Evolutionary conservation across 2,888 invertebrate genomes (phyloP).

Genomic region (Odontocolon sp.): DNA sequence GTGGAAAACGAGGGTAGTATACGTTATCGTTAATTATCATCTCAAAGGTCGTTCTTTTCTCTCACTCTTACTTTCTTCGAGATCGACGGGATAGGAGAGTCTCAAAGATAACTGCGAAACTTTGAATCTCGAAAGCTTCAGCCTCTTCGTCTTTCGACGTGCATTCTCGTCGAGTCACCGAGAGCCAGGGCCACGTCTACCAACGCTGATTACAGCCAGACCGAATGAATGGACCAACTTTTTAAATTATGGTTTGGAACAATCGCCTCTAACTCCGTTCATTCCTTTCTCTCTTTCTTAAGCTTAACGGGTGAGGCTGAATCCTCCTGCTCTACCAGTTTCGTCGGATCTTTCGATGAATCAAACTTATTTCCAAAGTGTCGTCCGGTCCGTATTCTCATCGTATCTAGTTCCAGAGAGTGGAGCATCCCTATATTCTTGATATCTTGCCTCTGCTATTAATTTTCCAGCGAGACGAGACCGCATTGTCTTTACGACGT

Average conservation of each 20-base stretch:
- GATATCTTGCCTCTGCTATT: no score
- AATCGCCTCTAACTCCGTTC: slow-evolving; percentile 65
- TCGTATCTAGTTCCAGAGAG: slow-evolving; percentile 5
- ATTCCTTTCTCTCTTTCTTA: slow-evolving; percentile 18
- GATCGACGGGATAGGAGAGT: slow-evolving; percentile 42
- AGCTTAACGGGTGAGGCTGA: neutral
- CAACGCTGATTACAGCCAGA: slow-evolving; percentile 70
- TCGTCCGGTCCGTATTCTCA: slow-evolving; percentile 35
- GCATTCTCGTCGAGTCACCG: slow-evolving; percentile 45
- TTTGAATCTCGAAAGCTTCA: slow-evolving; percentile 30
- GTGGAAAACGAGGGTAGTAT: neutral
- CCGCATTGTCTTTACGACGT: no score
- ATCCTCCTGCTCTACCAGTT: neutral
- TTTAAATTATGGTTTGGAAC: slow-evolving; percentile 76
- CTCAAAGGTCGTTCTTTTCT: slow-evolving; percentile 16
- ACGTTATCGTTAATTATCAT: slow-evolving; percentile 38
- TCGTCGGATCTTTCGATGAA: slow-evolving; percentile 46
- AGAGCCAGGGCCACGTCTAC: slow-evolving; percentile 42
- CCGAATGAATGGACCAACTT: slow-evolving; percentile 74
- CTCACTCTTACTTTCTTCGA: slow-evolving; percentile 11
- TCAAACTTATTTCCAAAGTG: slow-evolving; percentile 71
- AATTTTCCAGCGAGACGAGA: no score
- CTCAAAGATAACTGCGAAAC: slow-evolving; percentile 53
- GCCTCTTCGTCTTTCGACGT: neutral
- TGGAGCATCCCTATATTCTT: neutral